Evolutionary conservation across 2,113 vertebrate genomes (phyloP), one percentile per base, ranked within the genome.

Genomic region (Phrynosoma platyrhinos): DNA sequence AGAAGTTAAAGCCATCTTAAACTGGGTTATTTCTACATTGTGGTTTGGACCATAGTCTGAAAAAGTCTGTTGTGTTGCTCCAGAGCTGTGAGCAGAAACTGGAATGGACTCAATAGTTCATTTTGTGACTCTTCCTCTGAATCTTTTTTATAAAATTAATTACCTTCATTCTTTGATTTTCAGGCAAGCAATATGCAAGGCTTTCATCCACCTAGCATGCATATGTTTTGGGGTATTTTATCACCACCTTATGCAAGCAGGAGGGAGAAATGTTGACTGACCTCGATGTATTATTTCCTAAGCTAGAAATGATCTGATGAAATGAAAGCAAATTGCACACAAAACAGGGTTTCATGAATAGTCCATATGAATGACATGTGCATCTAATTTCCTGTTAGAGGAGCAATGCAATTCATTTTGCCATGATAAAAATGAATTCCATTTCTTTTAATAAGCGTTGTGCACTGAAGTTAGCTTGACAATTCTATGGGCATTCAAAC

Each of bases 301-400:
- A 36, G 36, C 36, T 36, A 69, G 9, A 69, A 52, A 27, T 52
- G 40, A 71, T 69, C 66, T 83, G 81, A 71, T 83, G 25, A 42
- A 69, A 83, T 83, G 64, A 83, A 69, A 83, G 14, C 66, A 83
- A 69, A 20, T 71, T 30, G 40, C 68, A 30, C 27, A 14, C 66
- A 83, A 69, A 83, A 71, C 20, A 83, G 36, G 81, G 27, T 82
- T 83, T 83, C 40, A 69, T 16, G 25, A 69, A 30, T 27, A 52
- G 27, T 83, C 66, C 42, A 52, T 66, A 52, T 71, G 64, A 69
- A 47, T 83, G 64, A 27, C 64, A 83, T 18, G 20, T 71, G 23
- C 64, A 82, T 23, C 27, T 82, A 42, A 68, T 82, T 82, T 82
- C 81, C 81, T 82, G 81, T 82, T 82, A 82, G 58, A 47, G 16